A percentile compares a stretch with the other conserved stretches of the same genome.
phyloP scores from a whole-genome alignment of 1,140 invertebrate species.

The Stegodyphus mimosarum region DNA sequence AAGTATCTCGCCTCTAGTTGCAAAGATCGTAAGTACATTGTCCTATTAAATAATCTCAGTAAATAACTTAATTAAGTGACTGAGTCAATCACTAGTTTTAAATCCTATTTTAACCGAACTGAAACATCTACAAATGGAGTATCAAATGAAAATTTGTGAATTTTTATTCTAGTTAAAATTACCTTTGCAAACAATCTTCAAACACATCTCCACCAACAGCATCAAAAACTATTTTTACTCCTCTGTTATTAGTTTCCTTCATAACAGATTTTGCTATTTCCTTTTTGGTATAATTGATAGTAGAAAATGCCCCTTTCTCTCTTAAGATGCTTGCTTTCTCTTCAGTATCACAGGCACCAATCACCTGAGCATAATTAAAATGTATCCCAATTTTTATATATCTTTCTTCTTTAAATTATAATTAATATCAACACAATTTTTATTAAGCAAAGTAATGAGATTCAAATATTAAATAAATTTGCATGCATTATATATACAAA shows the following conservation, averaged over 20 bases:
- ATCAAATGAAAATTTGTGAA: no score
- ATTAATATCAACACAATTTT: no score
- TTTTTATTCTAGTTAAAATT: conserved; percentile 34
- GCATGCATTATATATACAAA: not conserved
- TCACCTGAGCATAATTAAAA: conserved; percentile 69
- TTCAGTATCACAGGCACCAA: conserved; percentile 73
- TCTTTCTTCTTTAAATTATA: no score
- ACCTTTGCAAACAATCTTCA: conserved; percentile 72
- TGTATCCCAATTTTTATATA: not conserved
- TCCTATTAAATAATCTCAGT: no score
- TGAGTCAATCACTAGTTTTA: no score
- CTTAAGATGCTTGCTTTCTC: conserved; percentile 72
- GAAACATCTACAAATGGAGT: no score
- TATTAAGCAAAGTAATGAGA: no score
- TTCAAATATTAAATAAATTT: no score
- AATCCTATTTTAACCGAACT: no score
- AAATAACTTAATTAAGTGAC: no score
- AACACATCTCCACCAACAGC: conserved; percentile 74
- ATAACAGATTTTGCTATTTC: conserved; percentile 71
- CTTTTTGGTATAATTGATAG: conserved; percentile 72
- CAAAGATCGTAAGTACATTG: no score
- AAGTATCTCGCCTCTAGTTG: no score
- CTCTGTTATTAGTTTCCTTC: conserved; percentile 71
- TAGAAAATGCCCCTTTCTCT: conserved; percentile 74
- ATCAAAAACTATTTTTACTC: conserved; percentile 74